Evolutionary conservation across 2,797 vertebrate genomes (phyloP).

Genomic region (Gouania willdenowi): DNA sequence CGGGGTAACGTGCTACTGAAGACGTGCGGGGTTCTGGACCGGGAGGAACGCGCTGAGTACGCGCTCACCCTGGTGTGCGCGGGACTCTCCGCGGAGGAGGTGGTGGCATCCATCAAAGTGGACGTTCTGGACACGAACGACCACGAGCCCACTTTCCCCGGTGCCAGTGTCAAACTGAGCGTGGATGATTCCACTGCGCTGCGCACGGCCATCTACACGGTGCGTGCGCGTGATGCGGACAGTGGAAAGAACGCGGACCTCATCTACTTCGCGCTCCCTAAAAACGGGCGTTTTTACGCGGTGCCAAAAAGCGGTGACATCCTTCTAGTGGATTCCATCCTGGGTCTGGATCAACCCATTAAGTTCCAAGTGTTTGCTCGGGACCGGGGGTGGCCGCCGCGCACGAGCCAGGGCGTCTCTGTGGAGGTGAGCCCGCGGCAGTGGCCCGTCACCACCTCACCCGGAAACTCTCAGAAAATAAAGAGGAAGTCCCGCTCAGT

Average conservation of each 20-base stretch:
- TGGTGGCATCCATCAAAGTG: slow-evolving; percentile 76
- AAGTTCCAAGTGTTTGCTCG: slow-evolving; percentile 79
- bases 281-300: slow-evolving; percentile 82
- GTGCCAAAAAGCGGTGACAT: slow-evolving; percentile 87
- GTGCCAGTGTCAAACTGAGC: slow-evolving; percentile 62
- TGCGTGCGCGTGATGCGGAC: slow-evolving; percentile 78
- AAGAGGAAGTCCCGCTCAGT: slow-evolving; percentile 66
- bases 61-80: slow-evolving; percentile 64
- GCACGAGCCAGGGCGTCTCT: slow-evolving; percentile 73
- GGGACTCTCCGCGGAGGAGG: slow-evolving; percentile 21
- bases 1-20: slow-evolving; percentile 78
- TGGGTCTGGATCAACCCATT: slow-evolving; percentile 73
- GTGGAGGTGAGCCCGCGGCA: slow-evolving; percentile 78
- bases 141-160: slow-evolving; percentile 78
- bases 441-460: slow-evolving; percentile 37
- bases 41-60: slow-evolving; percentile 78
- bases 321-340: slow-evolving; percentile 83
- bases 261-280: slow-evolving; percentile 79
- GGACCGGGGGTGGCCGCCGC: slow-evolving; percentile 80
- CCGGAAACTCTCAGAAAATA: too few relatives aligned
- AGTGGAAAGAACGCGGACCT: slow-evolving; percentile 83
- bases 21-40: slow-evolving; percentile 78
- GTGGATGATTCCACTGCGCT: slow-evolving; percentile 84
- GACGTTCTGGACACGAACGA: slow-evolving; percentile 87
- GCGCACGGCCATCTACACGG: slow-evolving; percentile 74